Evolutionary conservation across 2,888 invertebrate species (phyloP).

Genomic region (Auanema freiburgensis): DNA sequence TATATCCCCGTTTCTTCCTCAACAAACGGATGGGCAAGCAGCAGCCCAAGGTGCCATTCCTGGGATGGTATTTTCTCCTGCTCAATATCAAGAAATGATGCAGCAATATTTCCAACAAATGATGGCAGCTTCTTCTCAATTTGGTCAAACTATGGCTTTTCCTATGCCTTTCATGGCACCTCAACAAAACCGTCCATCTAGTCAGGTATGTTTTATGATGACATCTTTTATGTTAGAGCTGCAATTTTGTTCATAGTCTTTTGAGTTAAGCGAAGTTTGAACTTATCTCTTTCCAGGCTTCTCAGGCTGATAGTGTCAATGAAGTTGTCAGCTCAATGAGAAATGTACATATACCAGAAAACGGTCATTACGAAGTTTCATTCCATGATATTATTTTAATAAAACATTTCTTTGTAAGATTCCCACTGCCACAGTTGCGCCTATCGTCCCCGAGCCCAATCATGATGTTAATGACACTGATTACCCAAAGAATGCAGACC

Average conservation of each 20-base stretch:
- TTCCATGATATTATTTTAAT: background rate
- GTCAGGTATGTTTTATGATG: constrained; percentile 22
- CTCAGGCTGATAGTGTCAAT: constrained; percentile 16
- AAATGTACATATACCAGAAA: constrained; percentile 12
- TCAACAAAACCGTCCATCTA: constrained; percentile 20
- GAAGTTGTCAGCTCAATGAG: constrained; percentile 8
- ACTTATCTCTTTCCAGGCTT: constrained; percentile 10
- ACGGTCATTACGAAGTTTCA: constrained; percentile 7
- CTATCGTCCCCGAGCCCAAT: constrained; percentile 16
- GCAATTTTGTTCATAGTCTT: background rate
- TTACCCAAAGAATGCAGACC: too few species aligned
- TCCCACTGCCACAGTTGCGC: constrained; percentile 23
- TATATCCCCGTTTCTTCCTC: constrained; percentile 58
- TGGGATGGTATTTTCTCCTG: constrained; percentile 51
- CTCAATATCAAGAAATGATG: constrained; percentile 63
- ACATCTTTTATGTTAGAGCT: background rate
- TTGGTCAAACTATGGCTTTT: constrained; percentile 34
- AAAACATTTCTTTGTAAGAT: constrained; percentile 7
- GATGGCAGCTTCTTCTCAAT: constrained; percentile 43
- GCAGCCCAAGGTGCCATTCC: constrained; percentile 24
- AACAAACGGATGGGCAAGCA: constrained; percentile 20
- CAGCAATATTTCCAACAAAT: constrained; percentile 61
- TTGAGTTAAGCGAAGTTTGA: background rate
- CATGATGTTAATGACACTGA: too few species aligned
- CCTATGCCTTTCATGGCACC: constrained; percentile 39